Evolutionary conservation across 2,888 invertebrate genomes (phyloP), one percentile per base, ranked within the genome.

Genomic region (Brachycybe producta): DNA sequence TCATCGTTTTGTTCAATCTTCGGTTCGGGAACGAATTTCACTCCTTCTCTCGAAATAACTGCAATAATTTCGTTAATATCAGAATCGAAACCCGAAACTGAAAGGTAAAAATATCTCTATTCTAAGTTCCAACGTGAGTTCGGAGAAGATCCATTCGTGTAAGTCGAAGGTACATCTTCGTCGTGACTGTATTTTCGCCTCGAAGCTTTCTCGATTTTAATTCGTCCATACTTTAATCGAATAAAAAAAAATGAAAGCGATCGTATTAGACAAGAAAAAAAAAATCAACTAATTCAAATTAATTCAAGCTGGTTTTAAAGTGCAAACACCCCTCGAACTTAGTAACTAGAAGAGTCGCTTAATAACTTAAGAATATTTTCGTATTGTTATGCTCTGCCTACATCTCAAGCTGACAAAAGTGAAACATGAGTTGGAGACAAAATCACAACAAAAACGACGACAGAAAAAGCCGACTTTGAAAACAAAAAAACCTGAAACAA

Each of bases 1-100:
- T 32, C 47, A 17, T 50, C 39, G 26, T 21, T 21, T 35, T 21
- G 17, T 28, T 47, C 27, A 24, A 35, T 51, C 59, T 59, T 46
- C 54, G 56, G 55, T 58, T 61, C 53, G 0, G 85, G 85, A 1
- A 80, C 77, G 3, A 86, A 69, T 55, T 84, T 82, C 24, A 78
- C 63, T 63, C 82, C 81, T 51, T 82, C 80, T 34, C 84, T 72
- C n/a, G 49, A 30, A 11, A 51, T 53, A 32, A 53, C 45, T 39
- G 35, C 38, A 19, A 44, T n/a, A n/a, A n/a, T n/a, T n/a, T n/a
- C n/a, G n/a, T n/a, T n/a, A n/a, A n/a, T 24, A 38, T 15, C 30
- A 27, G 15, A 13, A 38, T 13, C 8, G 7, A 19, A 41, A 19
- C 8, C 21, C 21, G n/a, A 23, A 8, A 42, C 8, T 27, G 13